Evolutionary conservation across 2,113 vertebrate species (phyloP).

Genomic region (Sakesphorus luctuosus): DNA sequence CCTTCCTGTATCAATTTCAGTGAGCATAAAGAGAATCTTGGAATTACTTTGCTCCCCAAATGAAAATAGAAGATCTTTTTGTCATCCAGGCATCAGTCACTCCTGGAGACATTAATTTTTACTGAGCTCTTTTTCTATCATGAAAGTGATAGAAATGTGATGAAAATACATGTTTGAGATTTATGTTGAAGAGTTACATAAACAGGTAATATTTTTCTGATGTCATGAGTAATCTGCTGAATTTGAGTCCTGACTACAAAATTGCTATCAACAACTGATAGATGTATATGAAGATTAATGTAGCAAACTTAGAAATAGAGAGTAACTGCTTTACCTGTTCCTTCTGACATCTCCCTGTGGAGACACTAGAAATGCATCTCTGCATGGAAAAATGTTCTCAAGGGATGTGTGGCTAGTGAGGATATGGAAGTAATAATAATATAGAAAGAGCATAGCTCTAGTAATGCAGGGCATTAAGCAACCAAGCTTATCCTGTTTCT

Average conservation of each 20-base stretch:
- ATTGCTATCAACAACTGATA: neutral
- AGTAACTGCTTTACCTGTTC: neutral
- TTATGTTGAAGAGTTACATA: neutral
- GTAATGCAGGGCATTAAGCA: neutral
- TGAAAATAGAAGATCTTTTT: neutral
- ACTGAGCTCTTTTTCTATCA: neutral
- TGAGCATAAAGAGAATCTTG: neutral
- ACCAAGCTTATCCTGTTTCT: neutral
- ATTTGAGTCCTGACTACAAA: neutral
- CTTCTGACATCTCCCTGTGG: neutral
- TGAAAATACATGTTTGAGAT: neutral
- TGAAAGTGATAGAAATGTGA: neutral
- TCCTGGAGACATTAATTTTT: neutral
- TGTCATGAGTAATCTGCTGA: neutral
- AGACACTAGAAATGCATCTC: neutral
- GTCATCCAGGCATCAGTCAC: neutral
- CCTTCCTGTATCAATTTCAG: neutral
- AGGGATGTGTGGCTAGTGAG: fast-evolving
- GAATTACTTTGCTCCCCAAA: neutral
- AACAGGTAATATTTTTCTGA: neutral
- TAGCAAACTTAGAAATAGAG: neutral
- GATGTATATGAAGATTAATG: neutral
- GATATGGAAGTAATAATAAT: neutral
- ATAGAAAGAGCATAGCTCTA: neutral
- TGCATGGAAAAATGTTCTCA: neutral